Evolutionary conservation across 2,888 invertebrate species (phyloP).

Genomic region (Volucella zonaria): DNA sequence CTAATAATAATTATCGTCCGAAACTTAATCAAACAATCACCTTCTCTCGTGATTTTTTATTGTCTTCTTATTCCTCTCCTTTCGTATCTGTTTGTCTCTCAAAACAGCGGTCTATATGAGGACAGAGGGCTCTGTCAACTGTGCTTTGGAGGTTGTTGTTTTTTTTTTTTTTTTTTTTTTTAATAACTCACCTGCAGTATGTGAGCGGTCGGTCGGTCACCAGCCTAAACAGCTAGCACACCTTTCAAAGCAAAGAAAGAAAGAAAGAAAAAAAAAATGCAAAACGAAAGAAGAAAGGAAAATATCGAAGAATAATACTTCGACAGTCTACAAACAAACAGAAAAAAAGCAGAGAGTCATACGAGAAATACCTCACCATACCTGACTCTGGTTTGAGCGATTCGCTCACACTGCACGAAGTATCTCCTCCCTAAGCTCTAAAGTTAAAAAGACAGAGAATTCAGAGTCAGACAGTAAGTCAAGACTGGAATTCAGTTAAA

Average conservation of each 20-base stretch:
- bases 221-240: slow-evolving; percentile 42
- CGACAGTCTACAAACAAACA: slow-evolving; percentile 55
- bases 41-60: slow-evolving; percentile 46
- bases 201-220: slow-evolving; percentile 14
- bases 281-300: slow-evolving; percentile 26
- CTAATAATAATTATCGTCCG: slow-evolving; percentile 31
- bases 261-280: slow-evolving; percentile 34
- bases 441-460: slow-evolving; percentile 9
- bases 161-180: too few species aligned
- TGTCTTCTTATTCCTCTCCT: slow-evolving; percentile 11
- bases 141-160: background rate
- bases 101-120: slow-evolving; percentile 9
- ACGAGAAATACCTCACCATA: slow-evolving; percentile 60
- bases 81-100: background rate
- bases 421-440: too few species aligned
- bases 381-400: background rate
- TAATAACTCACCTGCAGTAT: slow-evolving; percentile 46
- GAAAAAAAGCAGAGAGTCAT: slow-evolving; percentile 56
- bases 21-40: slow-evolving; percentile 51
- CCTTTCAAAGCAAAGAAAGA: slow-evolving; percentile 63
- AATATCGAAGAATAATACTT: slow-evolving; percentile 65
- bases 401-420: background rate
- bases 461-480: slow-evolving; percentile 53
- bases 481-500: slow-evolving; percentile 71
- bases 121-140: slow-evolving; percentile 37